phyloP scores from a whole-genome alignment of 2,888 invertebrate genomes.

The Allolobophora icterica region DNA sequence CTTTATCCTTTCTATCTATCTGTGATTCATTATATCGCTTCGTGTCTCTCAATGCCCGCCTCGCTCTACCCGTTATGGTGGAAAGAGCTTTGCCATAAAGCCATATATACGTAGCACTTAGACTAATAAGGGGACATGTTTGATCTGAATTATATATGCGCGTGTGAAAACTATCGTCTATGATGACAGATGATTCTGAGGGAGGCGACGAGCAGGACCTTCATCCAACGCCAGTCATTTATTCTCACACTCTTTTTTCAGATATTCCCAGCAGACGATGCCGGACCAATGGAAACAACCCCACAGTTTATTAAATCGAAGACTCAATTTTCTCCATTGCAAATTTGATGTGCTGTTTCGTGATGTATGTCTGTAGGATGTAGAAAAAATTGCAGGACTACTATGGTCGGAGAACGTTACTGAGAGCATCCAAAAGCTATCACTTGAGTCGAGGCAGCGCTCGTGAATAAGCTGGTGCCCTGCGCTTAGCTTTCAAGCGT shows the following conservation, averaged over 20 bases:
- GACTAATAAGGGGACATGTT: not conserved
- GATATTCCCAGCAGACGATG: not conserved
- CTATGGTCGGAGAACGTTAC: not conserved
- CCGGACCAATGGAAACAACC: not conserved
- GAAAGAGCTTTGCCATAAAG: not conserved
- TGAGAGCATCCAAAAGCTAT: not conserved
- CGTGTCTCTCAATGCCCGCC: not conserved
- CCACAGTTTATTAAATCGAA: not conserved
- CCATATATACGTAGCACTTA: not conserved
- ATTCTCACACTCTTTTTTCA: not conserved
- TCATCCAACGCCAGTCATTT: not conserved
- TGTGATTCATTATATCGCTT: too few species aligned
- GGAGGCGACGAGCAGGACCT: not conserved
- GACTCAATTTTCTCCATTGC: not conserved
- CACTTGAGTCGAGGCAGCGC: not conserved
- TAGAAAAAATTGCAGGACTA: not conserved
- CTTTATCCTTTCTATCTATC: too few species aligned
- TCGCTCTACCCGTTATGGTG: not conserved
- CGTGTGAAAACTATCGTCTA: not conserved
- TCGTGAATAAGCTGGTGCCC: too few species aligned
- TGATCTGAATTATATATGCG: not conserved
- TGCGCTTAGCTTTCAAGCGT: too few species aligned
- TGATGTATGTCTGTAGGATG: not conserved
- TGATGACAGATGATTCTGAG: constrained; percentile 9
- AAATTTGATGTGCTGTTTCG: not conserved